phyloP scores from a whole-genome alignment of 1,140 invertebrate genomes.

The Zaprionus ghesquierei region DNA sequence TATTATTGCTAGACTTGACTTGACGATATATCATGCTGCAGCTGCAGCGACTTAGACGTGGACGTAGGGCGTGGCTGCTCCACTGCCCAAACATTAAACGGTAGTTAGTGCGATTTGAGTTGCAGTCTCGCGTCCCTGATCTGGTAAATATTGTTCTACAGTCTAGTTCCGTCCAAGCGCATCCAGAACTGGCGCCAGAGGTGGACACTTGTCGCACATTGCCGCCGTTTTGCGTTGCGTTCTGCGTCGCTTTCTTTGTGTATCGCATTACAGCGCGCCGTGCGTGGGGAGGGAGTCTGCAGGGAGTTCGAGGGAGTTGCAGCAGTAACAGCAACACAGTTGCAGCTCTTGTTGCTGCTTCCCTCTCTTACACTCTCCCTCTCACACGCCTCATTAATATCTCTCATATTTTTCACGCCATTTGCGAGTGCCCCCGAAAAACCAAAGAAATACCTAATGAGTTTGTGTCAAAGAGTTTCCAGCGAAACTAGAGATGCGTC shows the following conservation, averaged over 20 bases:
- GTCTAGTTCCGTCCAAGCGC: constrained; percentile 25
- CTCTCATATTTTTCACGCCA: constrained; percentile 71
- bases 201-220: constrained; percentile 78
- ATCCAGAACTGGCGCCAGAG: constrained; percentile 66
- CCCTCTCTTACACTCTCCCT: constrained; percentile 11
- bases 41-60: too few species aligned
- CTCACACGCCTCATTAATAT: constrained; percentile 66
- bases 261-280: constrained; percentile 46
- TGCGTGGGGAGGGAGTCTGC: not conserved
- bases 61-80: constrained; percentile 31
- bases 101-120: constrained; percentile 66
- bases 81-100: constrained; percentile 64
- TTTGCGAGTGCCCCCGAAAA: not conserved
- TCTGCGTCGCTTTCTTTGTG: constrained; percentile 68
- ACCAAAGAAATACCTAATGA: constrained; percentile 45
- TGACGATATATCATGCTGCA: not conserved
- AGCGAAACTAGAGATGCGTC: constrained; percentile 7
- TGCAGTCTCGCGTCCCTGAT: not conserved
- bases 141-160: constrained; percentile 49
- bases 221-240: constrained; percentile 10
- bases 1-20: constrained; percentile 39
- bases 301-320: constrained; percentile 1
- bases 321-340: constrained; percentile 4
- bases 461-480: constrained; percentile 23
- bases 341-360: constrained; percentile 29